phyloP scores from a whole-genome alignment of 1,140 invertebrate genomes.

The Dendroctonus valens region DNA sequence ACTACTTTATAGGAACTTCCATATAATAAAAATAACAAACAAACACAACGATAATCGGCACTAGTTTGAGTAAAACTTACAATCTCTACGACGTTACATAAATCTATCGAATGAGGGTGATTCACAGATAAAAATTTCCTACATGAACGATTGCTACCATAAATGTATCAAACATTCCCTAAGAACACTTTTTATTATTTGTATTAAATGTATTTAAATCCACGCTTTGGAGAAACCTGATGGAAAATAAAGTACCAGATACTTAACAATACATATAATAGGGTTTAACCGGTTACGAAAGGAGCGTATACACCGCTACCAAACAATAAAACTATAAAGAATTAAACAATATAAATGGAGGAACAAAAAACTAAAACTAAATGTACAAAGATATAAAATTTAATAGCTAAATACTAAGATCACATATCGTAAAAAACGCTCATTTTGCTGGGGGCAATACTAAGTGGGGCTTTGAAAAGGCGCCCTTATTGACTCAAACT shows the following conservation, averaged over 20 bases:
- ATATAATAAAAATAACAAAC: too few species aligned
- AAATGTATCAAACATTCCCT: background rate
- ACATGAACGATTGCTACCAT: background rate
- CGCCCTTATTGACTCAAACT: background rate
- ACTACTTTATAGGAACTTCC: too few species aligned
- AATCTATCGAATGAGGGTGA: too few species aligned
- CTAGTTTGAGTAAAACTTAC: too few species aligned
- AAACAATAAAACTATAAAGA: background rate
- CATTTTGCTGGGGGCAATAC: too few species aligned
- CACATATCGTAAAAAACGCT: too few species aligned
- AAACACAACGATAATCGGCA: too few species aligned
- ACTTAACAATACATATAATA: background rate
- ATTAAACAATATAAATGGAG: background rate
- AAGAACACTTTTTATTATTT: background rate
- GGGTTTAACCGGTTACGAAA: background rate
- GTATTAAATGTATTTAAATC: background rate
- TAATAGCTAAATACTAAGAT: too few species aligned
- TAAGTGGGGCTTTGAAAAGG: background rate
- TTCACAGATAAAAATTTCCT: background rate
- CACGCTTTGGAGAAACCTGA: background rate
- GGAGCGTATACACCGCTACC: background rate
- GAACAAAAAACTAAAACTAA: background rate
- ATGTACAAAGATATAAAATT: too few species aligned
- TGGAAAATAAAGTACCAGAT: background rate
- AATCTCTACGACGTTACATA: too few species aligned